These are phyloP conservation scores for Daubentonia madagascariensis DNA, from an alignment of 2,113 vertebrate genomes.

Conservation along the genomic window DNA sequence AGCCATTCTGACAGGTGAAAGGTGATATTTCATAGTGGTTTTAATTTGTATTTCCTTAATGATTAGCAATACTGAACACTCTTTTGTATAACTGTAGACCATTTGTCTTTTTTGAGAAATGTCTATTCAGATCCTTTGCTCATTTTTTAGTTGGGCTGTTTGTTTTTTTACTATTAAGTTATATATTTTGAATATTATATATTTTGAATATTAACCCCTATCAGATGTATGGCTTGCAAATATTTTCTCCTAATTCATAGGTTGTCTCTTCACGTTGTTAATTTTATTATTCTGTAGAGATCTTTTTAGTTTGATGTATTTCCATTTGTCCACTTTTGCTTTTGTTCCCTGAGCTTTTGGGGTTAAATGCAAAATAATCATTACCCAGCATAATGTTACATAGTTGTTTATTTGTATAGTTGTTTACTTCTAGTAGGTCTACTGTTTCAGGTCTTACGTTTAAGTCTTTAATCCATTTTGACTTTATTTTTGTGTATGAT, in stretches of 20 bases:
- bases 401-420: background rate
- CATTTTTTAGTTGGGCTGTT: background rate
- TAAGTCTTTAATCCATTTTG: background rate
- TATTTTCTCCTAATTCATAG: background rate
- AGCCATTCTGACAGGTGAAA: background rate
- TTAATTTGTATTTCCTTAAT: background rate
- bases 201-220: background rate
- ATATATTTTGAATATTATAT: background rate
- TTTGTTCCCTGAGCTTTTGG: background rate
- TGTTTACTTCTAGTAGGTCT: background rate
- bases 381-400: background rate
- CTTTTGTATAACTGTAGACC: background rate
- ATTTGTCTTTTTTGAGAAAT: background rate
- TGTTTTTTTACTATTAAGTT: background rate
- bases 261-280: background rate
- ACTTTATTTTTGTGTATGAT: background rate
- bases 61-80: background rate
- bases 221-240: background rate
- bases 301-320: background rate
- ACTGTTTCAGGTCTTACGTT: background rate
- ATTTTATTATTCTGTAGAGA: background rate
- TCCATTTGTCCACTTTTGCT: background rate
- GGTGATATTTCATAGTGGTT: background rate
- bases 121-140: background rate
- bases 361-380: background rate